Base-by-base conservation (phyloP, 2,888 invertebrate species). In the Pheosia tremula region DNA sequence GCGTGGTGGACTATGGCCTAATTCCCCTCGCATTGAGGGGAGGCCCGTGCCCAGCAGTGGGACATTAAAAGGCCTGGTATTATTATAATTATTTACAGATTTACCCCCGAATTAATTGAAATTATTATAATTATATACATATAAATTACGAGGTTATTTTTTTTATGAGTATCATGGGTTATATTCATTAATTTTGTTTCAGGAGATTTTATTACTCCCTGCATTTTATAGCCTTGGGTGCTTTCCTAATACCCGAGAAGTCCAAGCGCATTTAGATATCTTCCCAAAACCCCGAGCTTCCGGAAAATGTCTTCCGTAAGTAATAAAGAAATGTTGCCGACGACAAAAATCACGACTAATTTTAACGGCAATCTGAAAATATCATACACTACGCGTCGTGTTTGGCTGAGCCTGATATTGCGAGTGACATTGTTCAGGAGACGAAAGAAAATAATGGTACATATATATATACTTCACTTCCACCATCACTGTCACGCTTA, bases 141-240 rank as follows among this genome's bases (percentile, higher is more conserved):
- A 24, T 24, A 24, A 1, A 24, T 24, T 24, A 1, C 0, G 2
- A 24, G 24, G 9, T 43, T 8, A 43, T 9, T 9, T 43, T 10
- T 43, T 43, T 9, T 9, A 10, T n/a, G 11, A 54, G 8, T 57
- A 62, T 58, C 8, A 62, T 47, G 47, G 11, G n/a, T 47, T 9
- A 47, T 47, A n/a, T 56, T 43, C 4, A 13, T 58, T 5, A n/a
- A 54, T 61, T 41, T 57, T 57, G 55, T 92, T 93, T 76, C 89
- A 95, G 95, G 81, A 94, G 93, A 90, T 93, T 94, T 71, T 95
- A 90, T 83, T 94, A 93, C 75, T 94, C 93, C 0, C 82, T 94
- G 9, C 94, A 94, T 68, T 92, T 94, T 69, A 87, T 94, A 45
- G 94, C 94, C 0, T 66, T 94, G 60, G 93, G 94, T 52, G 90